Evolutionary conservation across 2,888 invertebrate species (phyloP).

Genomic region (Noctua pronuba): DNA sequence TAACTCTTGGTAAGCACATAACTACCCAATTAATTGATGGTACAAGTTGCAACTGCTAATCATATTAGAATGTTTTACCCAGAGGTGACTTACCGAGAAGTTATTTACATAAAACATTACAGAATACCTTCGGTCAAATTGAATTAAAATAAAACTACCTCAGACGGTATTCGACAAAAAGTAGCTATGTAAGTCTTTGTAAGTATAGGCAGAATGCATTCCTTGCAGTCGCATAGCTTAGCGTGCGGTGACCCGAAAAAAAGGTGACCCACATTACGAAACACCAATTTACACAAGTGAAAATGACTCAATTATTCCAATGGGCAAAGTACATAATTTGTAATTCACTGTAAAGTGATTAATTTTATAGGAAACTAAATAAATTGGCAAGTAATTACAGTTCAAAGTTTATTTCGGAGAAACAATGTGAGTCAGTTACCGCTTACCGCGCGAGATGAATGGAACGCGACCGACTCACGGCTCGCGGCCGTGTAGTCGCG

Average conservation of each 20-base stretch:
- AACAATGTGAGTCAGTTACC: slow-evolving; percentile 79
- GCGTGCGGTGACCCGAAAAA: slow-evolving; percentile 60
- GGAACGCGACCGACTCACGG: slow-evolving; percentile 67
- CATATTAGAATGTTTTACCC: background rate
- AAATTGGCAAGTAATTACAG: slow-evolving; percentile 58
- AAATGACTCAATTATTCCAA: slow-evolving; percentile 1
- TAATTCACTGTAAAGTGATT: slow-evolving; percentile 39
- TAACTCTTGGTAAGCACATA: background rate
- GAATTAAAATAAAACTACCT: slow-evolving; percentile 29
- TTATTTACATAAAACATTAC: slow-evolving; percentile 8
- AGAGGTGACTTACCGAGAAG: background rate
- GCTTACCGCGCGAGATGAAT: slow-evolving; percentile 78
- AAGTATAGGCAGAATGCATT: slow-evolving; percentile 56
- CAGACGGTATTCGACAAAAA: slow-evolving; percentile 20
- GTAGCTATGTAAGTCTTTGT: slow-evolving; percentile 14
- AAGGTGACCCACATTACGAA: slow-evolving; percentile 40
- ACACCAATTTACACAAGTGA: background rate
- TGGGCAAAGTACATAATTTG: slow-evolving; percentile 4
- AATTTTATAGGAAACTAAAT: slow-evolving; percentile 32
- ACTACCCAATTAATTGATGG: background rate
- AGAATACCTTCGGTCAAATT: slow-evolving; percentile 7
- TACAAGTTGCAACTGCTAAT: background rate
- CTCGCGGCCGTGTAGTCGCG: background rate
- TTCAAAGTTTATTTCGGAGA: slow-evolving; percentile 76
- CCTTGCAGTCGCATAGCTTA: slow-evolving; percentile 59